phyloP scores from a whole-genome alignment of 2,113 vertebrate genomes.

The Neolamprologus variostigma region DNA sequence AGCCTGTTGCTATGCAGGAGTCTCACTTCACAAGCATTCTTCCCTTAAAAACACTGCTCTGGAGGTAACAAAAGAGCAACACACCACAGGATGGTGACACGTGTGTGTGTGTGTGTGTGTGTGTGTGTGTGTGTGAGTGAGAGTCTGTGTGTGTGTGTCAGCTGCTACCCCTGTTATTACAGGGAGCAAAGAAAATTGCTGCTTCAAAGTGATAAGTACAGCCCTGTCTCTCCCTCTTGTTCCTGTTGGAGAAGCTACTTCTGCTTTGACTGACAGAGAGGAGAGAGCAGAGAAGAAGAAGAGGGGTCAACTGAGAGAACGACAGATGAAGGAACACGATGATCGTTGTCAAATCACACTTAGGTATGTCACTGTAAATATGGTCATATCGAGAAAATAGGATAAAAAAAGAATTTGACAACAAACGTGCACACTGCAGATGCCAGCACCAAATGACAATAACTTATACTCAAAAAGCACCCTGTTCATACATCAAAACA shows the following conservation, averaged over 20 bases:
- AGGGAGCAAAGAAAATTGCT: conserved; percentile 13
- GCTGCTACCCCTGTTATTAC: conserved; percentile 9
- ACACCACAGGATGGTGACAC: neutral
- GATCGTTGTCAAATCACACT: neutral
- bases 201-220: conserved; percentile 18
- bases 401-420: neutral
- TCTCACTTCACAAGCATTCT: neutral
- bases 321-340: neutral
- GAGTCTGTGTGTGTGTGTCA: neutral
- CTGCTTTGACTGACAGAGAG: neutral
- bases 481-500: neutral
- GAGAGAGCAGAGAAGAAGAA: neutral
- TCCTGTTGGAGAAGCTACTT: neutral
- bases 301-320: neutral
- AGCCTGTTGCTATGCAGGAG: conserved; percentile 38
- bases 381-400: neutral
- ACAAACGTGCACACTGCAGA: neutral
- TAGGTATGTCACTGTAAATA: neutral
- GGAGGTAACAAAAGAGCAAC: neutral
- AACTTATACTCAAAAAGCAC: neutral
- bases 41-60: neutral
- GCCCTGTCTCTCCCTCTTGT: neutral
- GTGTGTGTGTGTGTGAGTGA: neutral
- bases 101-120: too few relatives aligned
- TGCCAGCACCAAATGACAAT: neutral